Evolutionary conservation across 2,113 vertebrate genomes (phyloP), one percentile per base, ranked within the genome.

Genomic region (Hippolais icterina): DNA sequence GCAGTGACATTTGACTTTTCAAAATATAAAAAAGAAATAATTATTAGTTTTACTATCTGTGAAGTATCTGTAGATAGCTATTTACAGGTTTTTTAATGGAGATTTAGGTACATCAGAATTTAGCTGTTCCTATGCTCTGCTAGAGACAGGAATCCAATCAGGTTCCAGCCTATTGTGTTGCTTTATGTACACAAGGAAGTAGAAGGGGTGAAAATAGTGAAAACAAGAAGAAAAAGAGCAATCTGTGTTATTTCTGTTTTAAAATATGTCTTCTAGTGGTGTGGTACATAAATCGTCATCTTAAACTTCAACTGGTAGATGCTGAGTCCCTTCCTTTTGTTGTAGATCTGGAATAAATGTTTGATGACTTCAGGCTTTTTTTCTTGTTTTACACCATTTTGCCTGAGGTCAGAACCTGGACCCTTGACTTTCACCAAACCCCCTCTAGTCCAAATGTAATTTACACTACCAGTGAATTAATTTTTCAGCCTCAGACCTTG

Each of bases 401-500:
- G 18, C 23, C 29, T 69, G 35, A 83, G 60, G 33, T 88, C 59
- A 83, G 68, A 80, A 92, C 44, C 22, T 12, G 33, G 60, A 74
- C 35, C 27, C 21, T 18, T 80, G 29, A 83, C 35, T 70, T 80
- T 74, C 50, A 80, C 20, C 50, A 91, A 61, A 57, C 8, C 47
- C 12, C 31, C 31, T 76, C 54, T 59, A 92, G 52, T 60, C 46
- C 47, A 74, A 83, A 74, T 46, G 22, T 69, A 93, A 83, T 89
- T 97, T 77, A 23, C 75, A 84, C 68, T 53, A 95, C 54, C 3
- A 4, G 24, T 80, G 35, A 65, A 61, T 91, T 90, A 1, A 46
- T 87, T 94, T 92, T 80, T 83, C 85, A 92, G 44, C 23, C 63
- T 95, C 79, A 77, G 84, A 95, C 61, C 37, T 92, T 83, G 71